Evolutionary conservation across 2,113 vertebrate species (phyloP), one percentile per base, ranked within the genome.

Genomic region (Pseudopodoces humilis): DNA sequence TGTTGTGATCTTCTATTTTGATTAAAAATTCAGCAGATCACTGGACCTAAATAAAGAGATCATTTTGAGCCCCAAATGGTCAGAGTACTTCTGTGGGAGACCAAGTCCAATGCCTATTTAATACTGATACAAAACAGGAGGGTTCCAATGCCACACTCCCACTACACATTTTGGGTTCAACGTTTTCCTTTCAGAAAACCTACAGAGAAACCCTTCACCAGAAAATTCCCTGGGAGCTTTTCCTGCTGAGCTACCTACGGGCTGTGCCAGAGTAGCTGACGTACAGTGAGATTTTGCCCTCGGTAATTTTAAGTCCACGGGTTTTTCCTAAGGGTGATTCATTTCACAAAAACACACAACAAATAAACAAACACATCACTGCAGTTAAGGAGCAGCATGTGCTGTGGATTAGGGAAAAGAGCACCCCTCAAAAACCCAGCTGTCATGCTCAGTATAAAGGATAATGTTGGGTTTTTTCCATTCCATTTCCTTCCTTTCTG

Each of bases 281-380:
- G 81, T 96, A 74, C 82, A 89, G 22, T 3, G 74, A 90, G 90
- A 96, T 88, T 96, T 71, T 79, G 80, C 94, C 80, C 69, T 91
- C 23, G 55, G 85, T 95, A 86, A 92, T 93, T 95, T 88, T 24
- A 90, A 96, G 80, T 92, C 93, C 83, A 15, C 5, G 60, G 16
- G 43, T 93, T 97, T 94, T 96, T 94, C 68, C 87, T 92, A 33
- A 60, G 94, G 92, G 77, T 96, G 95, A 97, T 95, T 97, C 96
- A 97, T 86, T 96, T 95, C 37, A 92, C 83, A 92, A 90, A 94
- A 95, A 69, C 85, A 94, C 90, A 95, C 92, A 97, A 96, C 96
- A 96, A 96, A 93, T 95, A 96, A 97, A 96, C 93, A 97, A 96
- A 95, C 94, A 84, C 86, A 88, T 68, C 87, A 49, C 90, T 81